A percentile compares a stretch with the other conserved stretches of the same genome.
These are phyloP conservation scores for Chrysocyon brachyurus DNA, from an alignment of 2,797 vertebrate genomes.

Conservation along the genomic window DNA sequence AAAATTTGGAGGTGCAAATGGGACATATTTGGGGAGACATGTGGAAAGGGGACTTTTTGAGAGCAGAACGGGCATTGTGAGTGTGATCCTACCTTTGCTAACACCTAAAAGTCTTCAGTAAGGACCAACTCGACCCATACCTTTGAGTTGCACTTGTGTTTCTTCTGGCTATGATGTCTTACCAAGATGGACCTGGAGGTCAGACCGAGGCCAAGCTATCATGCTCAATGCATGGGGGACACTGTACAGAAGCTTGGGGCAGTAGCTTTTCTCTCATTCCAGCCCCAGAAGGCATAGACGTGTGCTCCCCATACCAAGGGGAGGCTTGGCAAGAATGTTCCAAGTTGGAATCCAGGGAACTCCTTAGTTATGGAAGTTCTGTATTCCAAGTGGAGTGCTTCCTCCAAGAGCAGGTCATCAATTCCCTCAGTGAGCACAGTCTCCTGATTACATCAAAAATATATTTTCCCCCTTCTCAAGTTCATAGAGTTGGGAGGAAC, in stretches of 20 bases:
- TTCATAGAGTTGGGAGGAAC: neutral
- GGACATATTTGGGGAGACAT: fast-evolving
- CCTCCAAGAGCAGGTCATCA: slow-evolving; percentile 51
- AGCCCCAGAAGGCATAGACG: neutral
- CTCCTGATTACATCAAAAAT: slow-evolving; percentile 7
- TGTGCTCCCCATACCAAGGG: neutral
- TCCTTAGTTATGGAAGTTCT: neutral
- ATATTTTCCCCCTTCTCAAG: neutral
- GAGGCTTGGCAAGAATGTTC: neutral
- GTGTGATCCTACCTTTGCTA: neutral
- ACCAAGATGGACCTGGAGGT: neutral
- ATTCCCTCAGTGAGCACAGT: slow-evolving; percentile 46
- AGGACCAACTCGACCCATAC: neutral
- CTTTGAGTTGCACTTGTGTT: neutral
- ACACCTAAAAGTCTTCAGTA: neutral
- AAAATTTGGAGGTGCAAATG: neutral
- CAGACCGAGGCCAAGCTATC: neutral
- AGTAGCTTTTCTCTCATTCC: neutral
- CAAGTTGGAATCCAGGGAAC: neutral
- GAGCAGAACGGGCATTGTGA: fast-evolving
- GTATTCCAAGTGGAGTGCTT: neutral
- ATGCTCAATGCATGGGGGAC: neutral
- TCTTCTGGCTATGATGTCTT: neutral
- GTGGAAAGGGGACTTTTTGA: neutral
- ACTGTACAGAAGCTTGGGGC: neutral